These are phyloP conservation scores for Meliscaeva auricollis DNA, from an alignment of 2,888 invertebrate genomes.

Conservation along the genomic window DNA sequence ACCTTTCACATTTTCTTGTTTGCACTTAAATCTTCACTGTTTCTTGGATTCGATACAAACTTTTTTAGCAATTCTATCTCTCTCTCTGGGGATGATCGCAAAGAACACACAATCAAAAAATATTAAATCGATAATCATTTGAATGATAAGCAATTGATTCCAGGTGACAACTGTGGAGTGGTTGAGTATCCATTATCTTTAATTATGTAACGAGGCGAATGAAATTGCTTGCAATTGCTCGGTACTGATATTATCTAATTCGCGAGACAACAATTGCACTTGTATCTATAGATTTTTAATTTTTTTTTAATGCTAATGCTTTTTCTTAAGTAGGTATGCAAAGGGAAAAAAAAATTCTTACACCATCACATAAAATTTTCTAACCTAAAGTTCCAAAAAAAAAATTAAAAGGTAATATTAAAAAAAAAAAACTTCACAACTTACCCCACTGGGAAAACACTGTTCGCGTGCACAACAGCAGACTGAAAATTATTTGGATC, in stretches of 20 bases:
- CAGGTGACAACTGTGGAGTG: background rate
- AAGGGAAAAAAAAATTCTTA: slow-evolving; percentile 19
- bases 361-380: slow-evolving; percentile 18
- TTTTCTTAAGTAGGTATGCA: background rate
- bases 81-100: too few species aligned
- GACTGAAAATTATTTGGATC: slow-evolving; percentile 40
- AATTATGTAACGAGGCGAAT: slow-evolving; percentile 44
- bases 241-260: slow-evolving; percentile 41
- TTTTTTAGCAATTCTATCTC: too few species aligned
- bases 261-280: background rate
- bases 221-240: background rate
- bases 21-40: background rate
- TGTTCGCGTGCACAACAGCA: slow-evolving; percentile 42
- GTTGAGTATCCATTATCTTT: background rate
- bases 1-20: background rate
- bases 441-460: slow-evolving; percentile 61
- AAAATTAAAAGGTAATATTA: background rate
- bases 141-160: background rate
- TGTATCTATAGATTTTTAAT: background rate
- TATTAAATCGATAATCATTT: slow-evolving; percentile 13
- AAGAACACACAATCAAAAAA: too few species aligned
- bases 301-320: background rate
- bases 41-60: background rate
- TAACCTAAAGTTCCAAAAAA: slow-evolving; percentile 2
- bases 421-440: background rate